Percentiles rank a stretch among this genome's conserved stretches.
Conservation (phyloP, 2,113 vertebrate species). For the Epinephelus cyanopodus region DNA sequence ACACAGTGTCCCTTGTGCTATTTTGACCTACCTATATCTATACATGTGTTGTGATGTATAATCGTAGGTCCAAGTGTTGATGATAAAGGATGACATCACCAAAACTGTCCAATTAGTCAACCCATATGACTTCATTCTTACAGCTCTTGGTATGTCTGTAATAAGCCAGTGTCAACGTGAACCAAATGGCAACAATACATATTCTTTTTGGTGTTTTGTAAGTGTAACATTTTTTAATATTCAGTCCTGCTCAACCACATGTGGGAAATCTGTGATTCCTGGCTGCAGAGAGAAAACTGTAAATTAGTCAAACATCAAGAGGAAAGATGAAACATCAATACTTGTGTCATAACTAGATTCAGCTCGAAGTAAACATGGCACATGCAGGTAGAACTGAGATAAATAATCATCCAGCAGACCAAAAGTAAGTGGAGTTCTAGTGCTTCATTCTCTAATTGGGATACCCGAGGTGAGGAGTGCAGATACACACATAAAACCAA, state of each 20-base stretch:
- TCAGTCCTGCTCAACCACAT: neutral
- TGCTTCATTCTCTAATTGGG: neutral
- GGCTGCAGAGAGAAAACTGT: neutral
- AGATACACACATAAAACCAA: neutral
- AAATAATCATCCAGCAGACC: neutral
- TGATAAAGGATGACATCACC: neutral
- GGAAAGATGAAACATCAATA: neutral
- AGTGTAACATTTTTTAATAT: neutral
- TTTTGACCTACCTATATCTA: neutral
- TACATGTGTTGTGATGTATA: neutral
- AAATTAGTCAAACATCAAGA: neutral
- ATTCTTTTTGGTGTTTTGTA: neutral
- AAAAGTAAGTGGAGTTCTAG: neutral
- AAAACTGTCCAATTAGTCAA: neutral
- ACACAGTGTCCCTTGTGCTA: neutral
- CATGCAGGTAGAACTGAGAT: neutral
- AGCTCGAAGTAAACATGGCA: neutral
- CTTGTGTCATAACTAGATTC: neutral
- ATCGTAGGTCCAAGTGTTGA: neutral
- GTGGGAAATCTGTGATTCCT: neutral
- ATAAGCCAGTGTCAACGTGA: neutral
- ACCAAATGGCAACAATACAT: neutral
- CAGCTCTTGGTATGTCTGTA: neutral
- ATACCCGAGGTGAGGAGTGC: neutral
- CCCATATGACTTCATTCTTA: neutral